These are phyloP conservation scores for Phycodurus eques DNA, from an alignment of 2,113 vertebrate genomes.

Conservation along the genomic window DNA sequence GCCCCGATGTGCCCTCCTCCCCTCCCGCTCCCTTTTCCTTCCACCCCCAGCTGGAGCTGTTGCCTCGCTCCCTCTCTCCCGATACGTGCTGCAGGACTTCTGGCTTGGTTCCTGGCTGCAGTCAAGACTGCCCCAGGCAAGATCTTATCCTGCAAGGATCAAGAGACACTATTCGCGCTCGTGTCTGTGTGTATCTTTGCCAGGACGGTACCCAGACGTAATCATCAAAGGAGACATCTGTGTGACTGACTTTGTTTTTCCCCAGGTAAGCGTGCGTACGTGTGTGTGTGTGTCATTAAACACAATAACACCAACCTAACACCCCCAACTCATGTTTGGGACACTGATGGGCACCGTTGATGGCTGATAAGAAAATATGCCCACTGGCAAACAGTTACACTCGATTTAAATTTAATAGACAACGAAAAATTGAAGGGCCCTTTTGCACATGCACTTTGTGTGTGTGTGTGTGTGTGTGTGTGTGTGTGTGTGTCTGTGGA, in stretches of 20 bases:
- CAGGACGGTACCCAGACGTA: constrained; percentile 62
- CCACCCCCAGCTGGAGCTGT: constrained; percentile 38
- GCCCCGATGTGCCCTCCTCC: constrained; percentile 20
- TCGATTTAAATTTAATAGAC: constrained; percentile 61
- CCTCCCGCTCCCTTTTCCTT: constrained; percentile 2
- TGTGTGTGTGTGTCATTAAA: constrained; percentile 43
- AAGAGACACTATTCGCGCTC: constrained; percentile 66
- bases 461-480: constrained; percentile 33
- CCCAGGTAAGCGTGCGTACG: constrained; percentile 49
- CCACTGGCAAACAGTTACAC: constrained; percentile 55
- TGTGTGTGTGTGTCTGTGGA: constrained; percentile 31
- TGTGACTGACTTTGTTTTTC: constrained; percentile 41
- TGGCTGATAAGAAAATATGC: constrained; percentile 52
- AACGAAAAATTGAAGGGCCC: constrained; percentile 41
- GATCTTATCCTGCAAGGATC: constrained; percentile 76
- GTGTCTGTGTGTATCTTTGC: constrained; percentile 57
- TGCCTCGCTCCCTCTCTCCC: constrained; percentile 30
- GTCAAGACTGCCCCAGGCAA: constrained; percentile 69
- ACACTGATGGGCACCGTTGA: constrained; percentile 37
- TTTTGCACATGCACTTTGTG: constrained; percentile 41
- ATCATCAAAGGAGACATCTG: constrained; percentile 73
- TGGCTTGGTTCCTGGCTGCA: constrained; percentile 64
- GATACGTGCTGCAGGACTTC: constrained; percentile 64
- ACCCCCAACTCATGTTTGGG: constrained; percentile 36
- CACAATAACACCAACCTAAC: constrained; percentile 45